These are phyloP conservation scores for Eucera pruinosa DNA, from an alignment of 2,888 invertebrate species.

Conservation along the genomic window DNA sequence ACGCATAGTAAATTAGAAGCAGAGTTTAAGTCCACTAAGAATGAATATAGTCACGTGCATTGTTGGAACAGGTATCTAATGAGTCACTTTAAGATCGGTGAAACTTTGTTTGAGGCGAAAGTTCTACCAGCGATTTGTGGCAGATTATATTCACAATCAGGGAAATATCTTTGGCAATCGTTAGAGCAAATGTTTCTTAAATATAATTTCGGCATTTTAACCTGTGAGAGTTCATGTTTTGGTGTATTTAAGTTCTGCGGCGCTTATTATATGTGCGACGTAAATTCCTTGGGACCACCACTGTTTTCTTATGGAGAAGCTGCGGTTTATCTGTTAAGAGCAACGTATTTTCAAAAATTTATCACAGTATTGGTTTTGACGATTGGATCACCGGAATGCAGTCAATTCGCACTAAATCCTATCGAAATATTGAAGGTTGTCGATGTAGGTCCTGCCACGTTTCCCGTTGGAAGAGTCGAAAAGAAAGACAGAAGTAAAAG, in stretches of 20 bases:
- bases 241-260: constrained; percentile 78
- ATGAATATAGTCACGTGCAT: constrained; percentile 46
- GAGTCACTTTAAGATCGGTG: constrained; percentile 75
- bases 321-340: constrained; percentile 73
- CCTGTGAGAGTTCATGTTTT: constrained; percentile 75
- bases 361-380: constrained; percentile 71
- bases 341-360: constrained; percentile 75
- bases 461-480: constrained; percentile 27
- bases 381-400: constrained; percentile 76
- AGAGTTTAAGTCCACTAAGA: constrained; percentile 56
- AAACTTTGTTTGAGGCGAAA: constrained; percentile 73
- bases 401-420: constrained; percentile 74
- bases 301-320: constrained; percentile 76
- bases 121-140: constrained; percentile 71
- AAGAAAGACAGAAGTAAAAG: constrained; percentile 29
- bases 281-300: constrained; percentile 76
- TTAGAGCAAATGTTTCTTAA: constrained; percentile 74
- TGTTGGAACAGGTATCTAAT: constrained; percentile 66
- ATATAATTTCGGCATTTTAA: constrained; percentile 74
- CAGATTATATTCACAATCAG: constrained; percentile 64
- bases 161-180: constrained; percentile 70
- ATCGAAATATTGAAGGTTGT: constrained; percentile 74
- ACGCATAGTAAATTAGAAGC: constrained; percentile 71
- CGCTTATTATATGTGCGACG: constrained; percentile 78
- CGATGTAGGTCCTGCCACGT: constrained; percentile 55